Conservation (phyloP, 2,797 vertebrate species). For the Falco biarmicus region DNA sequence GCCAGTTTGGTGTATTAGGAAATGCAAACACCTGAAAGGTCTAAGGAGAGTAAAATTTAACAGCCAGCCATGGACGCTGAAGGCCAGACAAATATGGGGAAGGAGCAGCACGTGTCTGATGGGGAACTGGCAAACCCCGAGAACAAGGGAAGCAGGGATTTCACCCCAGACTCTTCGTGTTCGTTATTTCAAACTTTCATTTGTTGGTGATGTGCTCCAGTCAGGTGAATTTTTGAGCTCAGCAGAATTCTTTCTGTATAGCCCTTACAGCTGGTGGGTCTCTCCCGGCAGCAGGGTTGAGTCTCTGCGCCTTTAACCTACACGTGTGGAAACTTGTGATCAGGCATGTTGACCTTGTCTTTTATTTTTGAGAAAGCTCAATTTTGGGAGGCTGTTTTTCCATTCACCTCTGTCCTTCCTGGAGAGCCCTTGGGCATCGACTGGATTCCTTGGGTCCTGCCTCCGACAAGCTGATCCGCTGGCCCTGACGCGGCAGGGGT, state of each 20-base stretch:
- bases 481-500: background rate
- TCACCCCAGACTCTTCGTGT: fast-evolving
- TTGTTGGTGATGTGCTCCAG: background rate
- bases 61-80: background rate
- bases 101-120: background rate
- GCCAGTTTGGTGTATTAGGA: background rate
- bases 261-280: fast-evolving
- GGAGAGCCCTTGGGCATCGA: background rate
- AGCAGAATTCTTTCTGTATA: background rate
- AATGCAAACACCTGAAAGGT: background rate
- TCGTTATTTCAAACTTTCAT: fast-evolving
- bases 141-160: fast-evolving
- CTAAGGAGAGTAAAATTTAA: background rate
- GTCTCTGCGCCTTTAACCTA: background rate
- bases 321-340: fast-evolving
- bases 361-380: background rate
- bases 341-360: background rate
- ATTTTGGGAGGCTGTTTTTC: background rate
- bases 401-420: background rate
- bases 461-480: fast-evolving
- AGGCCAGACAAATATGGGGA: background rate
- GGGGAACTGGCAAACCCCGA: background rate
- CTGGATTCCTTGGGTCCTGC: background rate
- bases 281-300: fast-evolving
- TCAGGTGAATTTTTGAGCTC: background rate